Evolutionary conservation across 1,140 invertebrate species (phyloP).

Genomic region (Calephelis virginiensis): DNA sequence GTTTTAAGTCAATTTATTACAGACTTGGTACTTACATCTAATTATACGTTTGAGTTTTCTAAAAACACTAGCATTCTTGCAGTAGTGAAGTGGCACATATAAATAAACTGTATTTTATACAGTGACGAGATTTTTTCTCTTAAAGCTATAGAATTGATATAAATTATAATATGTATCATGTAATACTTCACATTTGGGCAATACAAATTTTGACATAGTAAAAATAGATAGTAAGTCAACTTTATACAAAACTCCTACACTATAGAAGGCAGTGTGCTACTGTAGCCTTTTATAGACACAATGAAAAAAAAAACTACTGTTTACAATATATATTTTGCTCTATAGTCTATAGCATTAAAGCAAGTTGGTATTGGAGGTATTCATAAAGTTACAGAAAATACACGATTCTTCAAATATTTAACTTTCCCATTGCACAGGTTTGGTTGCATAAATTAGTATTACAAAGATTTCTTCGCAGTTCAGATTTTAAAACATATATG

Average conservation of each 20-base stretch:
- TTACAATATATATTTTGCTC: too few relatives aligned
- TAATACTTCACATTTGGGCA: slow-evolving; percentile 68
- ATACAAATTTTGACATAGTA: slow-evolving; percentile 28
- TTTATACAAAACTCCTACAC: neutral
- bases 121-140: slow-evolving; percentile 59
- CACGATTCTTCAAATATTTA: too few relatives aligned
- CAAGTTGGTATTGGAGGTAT: too few relatives aligned
- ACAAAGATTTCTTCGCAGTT: too few relatives aligned
- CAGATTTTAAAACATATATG: too few relatives aligned
- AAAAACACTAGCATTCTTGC: slow-evolving; percentile 29
- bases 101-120: slow-evolving; percentile 67
- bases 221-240: slow-evolving; percentile 21
- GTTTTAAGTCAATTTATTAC: slow-evolving; percentile 14
- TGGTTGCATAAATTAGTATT: too few relatives aligned
- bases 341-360: too few relatives aligned
- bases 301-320: too few relatives aligned
- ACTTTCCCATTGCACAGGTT: too few relatives aligned
- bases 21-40: slow-evolving; percentile 25
- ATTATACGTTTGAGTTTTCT: slow-evolving; percentile 28
- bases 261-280: too few relatives aligned
- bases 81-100: slow-evolving; percentile 57
- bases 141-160: slow-evolving; percentile 72
- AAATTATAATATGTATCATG: slow-evolving; percentile 66
- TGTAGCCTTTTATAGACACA: too few relatives aligned
- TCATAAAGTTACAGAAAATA: too few relatives aligned